Percentiles rank a stretch among this genome's conserved stretches.
These are phyloP conservation scores for Chloroceryle inda DNA, from an alignment of 2,797 vertebrate genomes.

Conservation along the genomic window DNA sequence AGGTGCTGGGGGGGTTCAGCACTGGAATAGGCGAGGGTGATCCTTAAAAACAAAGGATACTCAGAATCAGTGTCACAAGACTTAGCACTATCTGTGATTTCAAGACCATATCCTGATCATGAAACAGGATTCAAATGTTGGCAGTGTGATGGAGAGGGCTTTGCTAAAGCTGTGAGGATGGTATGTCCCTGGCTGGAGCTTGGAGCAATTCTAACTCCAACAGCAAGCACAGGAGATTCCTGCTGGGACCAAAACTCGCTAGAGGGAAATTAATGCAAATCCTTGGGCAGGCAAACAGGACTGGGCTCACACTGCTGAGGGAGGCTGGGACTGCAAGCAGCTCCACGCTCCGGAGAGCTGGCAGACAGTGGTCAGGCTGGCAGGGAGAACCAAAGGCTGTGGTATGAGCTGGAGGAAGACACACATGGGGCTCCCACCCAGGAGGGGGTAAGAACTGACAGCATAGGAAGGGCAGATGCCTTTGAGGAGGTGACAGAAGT, in stretches of 20 bases:
- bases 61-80: not conserved
- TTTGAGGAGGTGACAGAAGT: not conserved
- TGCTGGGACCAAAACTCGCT: not conserved
- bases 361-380: not conserved
- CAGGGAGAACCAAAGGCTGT: not conserved
- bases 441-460: not conserved
- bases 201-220: not conserved
- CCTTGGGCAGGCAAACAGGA: not conserved
- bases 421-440: accelerated
- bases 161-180: not conserved
- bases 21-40: not conserved
- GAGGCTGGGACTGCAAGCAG: not conserved
- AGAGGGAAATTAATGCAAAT: not conserved
- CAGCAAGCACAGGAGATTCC: not conserved
- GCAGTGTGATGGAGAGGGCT: not conserved
- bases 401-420: not conserved
- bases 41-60: not conserved
- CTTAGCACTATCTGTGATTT: not conserved
- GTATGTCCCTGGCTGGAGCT: not conserved
- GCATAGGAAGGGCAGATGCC: too few species aligned
- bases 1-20: not conserved
- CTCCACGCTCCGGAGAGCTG: accelerated
- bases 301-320: accelerated
- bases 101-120: not conserved
- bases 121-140: accelerated